Conservation (phyloP, 2,797 vertebrate genomes). For the Nothura maculosa region DNA sequence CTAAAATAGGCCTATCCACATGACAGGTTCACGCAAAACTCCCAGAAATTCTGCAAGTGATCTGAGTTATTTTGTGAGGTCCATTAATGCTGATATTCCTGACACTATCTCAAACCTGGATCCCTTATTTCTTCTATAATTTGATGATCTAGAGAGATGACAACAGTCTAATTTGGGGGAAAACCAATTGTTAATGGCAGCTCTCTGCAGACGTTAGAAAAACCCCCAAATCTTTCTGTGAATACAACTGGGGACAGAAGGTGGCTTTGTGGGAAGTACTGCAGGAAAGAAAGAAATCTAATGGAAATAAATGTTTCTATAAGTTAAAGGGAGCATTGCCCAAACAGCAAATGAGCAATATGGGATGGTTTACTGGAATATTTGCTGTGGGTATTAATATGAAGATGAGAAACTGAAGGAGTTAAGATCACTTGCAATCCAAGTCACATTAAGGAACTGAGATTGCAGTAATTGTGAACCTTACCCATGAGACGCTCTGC, state of each 20-base stretch:
- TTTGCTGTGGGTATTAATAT: background rate
- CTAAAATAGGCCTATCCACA: conserved; percentile 58
- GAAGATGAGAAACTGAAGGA: background rate
- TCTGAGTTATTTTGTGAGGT: background rate
- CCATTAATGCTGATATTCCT: background rate
- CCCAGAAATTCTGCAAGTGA: conserved; percentile 9
- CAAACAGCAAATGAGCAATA: background rate
- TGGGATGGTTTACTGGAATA: background rate
- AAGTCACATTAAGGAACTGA: background rate
- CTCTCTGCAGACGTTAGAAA: background rate
- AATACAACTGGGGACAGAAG: background rate
- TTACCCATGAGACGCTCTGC: background rate
- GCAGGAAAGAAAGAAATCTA: background rate
- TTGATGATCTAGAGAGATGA: background rate
- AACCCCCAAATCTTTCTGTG: background rate
- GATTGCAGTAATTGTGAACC: background rate
- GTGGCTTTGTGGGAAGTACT: background rate
- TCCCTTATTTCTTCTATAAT: background rate
- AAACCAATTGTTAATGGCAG: background rate
- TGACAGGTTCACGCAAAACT: background rate
- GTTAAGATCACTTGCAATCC: background rate
- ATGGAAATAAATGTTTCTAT: background rate
- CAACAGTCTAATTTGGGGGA: background rate
- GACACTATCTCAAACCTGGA: background rate
- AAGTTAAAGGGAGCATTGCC: background rate